phyloP scores from a whole-genome alignment of 2,797 vertebrate species.

The Ctenopoma multispine region DNA sequence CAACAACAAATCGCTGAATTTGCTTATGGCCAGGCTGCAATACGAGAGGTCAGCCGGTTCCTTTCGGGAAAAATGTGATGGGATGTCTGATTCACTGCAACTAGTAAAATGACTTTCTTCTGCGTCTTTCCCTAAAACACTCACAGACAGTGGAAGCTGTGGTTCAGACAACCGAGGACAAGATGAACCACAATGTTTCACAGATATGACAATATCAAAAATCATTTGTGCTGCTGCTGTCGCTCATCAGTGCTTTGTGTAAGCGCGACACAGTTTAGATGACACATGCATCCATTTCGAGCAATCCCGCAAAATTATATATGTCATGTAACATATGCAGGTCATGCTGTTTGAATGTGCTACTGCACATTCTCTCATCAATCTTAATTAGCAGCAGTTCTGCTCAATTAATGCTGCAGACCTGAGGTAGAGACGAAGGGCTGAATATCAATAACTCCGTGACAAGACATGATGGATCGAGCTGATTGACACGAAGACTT shows the following conservation, averaged over 20 bases:
- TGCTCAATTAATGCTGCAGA: conserved; percentile 50
- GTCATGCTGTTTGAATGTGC: neutral
- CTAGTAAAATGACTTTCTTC: neutral
- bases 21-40: conserved; percentile 60
- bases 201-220: too few species aligned
- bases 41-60: conserved; percentile 55
- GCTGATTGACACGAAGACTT: conserved; percentile 68
- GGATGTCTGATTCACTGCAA: conserved; percentile 13
- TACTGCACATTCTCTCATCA: conserved; percentile 42
- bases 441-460: conserved; percentile 47
- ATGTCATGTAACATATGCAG: too few species aligned
- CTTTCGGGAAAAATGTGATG: conserved; percentile 8
- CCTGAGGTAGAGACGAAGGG: conserved; percentile 61
- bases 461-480: conserved; percentile 43
- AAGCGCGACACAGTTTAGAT: neutral
- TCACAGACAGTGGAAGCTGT: too few species aligned
- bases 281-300: neutral
- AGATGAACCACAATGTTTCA: too few species aligned
- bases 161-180: too few species aligned
- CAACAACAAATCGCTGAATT: conserved; percentile 56
- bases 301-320: neutral
- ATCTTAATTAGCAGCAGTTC: conserved; percentile 63
- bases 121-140: too few species aligned
- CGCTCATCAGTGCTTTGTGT: too few species aligned
- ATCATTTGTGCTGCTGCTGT: too few species aligned